Percentiles rank a stretch among this genome's conserved stretches.
phyloP scores from a whole-genome alignment of 2,113 vertebrate genomes.

The Copsychus sechellarum region DNA sequence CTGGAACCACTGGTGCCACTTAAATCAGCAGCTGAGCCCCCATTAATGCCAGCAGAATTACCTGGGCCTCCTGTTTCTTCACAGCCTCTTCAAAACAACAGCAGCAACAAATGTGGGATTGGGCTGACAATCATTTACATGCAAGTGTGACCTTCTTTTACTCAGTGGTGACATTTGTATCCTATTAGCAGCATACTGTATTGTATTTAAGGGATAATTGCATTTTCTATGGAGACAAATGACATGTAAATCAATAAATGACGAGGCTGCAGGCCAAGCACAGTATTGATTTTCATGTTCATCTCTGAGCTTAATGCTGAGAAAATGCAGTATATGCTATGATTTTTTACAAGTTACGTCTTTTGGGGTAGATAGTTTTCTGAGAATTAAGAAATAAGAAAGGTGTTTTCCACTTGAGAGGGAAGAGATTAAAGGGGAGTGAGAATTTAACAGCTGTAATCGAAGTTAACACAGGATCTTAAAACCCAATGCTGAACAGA shows the following conservation, averaged over 20 bases:
- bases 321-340: slow-evolving; percentile 54
- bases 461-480: background rate
- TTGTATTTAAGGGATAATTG: slow-evolving; percentile 77
- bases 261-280: slow-evolving; percentile 50
- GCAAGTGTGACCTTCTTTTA: slow-evolving; percentile 55
- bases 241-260: slow-evolving; percentile 72
- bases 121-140: slow-evolving; percentile 57
- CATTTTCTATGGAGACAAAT: slow-evolving; percentile 68
- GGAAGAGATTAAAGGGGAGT: background rate
- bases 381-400: slow-evolving; percentile 29
- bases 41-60: background rate
- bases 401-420: background rate
- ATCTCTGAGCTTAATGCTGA: slow-evolving; percentile 50
- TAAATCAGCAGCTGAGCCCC: background rate
- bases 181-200: slow-evolving; percentile 70
- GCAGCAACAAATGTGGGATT: background rate
- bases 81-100: slow-evolving; percentile 6
- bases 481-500: background rate
- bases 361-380: background rate
- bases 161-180: slow-evolving; percentile 64
- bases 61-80: background rate
- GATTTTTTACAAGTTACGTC: slow-evolving; percentile 47
- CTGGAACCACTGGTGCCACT: background rate
- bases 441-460: background rate
- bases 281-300: slow-evolving; percentile 70